Conservation (phyloP, 2,797 vertebrate genomes). For the Lagocephalus sceleratus region DNA sequence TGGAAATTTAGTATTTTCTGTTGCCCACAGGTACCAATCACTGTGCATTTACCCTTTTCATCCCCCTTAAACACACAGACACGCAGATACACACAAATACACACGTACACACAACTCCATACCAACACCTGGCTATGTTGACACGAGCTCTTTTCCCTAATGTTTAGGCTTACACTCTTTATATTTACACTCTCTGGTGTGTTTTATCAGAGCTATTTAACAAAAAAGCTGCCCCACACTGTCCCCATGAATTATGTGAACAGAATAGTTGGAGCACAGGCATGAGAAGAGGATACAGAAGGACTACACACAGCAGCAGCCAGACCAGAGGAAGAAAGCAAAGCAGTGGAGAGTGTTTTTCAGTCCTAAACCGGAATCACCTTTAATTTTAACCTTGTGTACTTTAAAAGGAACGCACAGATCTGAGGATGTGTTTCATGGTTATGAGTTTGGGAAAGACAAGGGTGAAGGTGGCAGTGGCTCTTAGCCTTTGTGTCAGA, state of each 20-base stretch:
- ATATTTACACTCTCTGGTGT: constrained; percentile 9
- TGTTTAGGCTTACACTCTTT: constrained; percentile 5
- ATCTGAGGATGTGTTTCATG: constrained; percentile 51
- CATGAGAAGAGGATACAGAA: constrained; percentile 10
- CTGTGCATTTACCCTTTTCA: constrained; percentile 65
- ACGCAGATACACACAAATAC: constrained; percentile 23
- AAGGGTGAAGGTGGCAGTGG: constrained; percentile 37
- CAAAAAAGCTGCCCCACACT: constrained; percentile 10
- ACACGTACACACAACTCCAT: constrained; percentile 6
- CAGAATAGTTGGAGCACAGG: constrained; percentile 10
- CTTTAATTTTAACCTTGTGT: constrained; percentile 46
- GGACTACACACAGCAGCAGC: constrained; percentile 4
- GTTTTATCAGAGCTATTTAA: constrained; percentile 16
- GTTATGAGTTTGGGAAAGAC: constrained; percentile 49
- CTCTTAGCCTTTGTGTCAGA: constrained; percentile 52
- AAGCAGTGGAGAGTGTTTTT: constrained; percentile 11
- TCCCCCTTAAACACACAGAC: constrained; percentile 24
- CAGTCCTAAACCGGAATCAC: constrained; percentile 21
- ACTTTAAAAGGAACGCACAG: constrained; percentile 37
- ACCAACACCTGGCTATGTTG: neutral
- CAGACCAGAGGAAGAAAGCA: constrained; percentile 26
- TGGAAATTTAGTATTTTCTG: constrained; percentile 75
- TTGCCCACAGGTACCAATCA: constrained; percentile 77
- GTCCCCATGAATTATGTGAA: constrained; percentile 4
- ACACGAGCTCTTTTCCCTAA: constrained; percentile 27